Conservation (phyloP, 2,797 vertebrate genomes). For the Ptychadena robeensis region DNA sequence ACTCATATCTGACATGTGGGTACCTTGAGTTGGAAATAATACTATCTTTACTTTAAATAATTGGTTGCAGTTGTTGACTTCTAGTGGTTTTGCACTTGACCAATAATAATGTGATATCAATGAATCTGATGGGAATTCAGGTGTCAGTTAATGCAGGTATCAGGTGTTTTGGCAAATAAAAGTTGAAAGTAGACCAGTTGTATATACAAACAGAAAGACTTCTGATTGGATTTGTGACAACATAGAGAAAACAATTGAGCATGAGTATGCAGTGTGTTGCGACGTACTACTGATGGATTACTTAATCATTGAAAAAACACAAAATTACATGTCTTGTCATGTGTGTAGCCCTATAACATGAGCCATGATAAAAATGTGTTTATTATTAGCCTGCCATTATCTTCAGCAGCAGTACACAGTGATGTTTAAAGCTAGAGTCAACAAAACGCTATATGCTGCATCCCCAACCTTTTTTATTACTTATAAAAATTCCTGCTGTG, state of each 20-base stretch:
- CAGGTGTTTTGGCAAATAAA: no score
- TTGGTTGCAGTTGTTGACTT: background rate
- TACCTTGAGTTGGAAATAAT: background rate
- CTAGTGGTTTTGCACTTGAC: background rate
- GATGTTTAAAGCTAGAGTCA: background rate
- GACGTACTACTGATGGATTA: no score
- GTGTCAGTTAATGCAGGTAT: no score
- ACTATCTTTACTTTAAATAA: background rate
- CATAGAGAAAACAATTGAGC: no score
- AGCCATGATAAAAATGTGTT: background rate
- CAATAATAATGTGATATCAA: no score
- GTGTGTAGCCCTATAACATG: background rate
- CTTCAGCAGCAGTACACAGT: background rate
- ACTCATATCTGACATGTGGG: background rate
- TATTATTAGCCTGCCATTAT: constrained; percentile 7
- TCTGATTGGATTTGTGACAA: no score
- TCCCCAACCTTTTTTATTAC: constrained; percentile 3
- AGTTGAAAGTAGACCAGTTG: no score
- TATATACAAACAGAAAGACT: no score
- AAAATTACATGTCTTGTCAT: background rate
- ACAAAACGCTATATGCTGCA: background rate
- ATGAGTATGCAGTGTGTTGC: no score
- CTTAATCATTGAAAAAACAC: no score
- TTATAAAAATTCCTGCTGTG: constrained; percentile 39
- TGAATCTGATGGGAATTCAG: no score